Base-by-base conservation (phyloP, 2,888 invertebrate genomes). In the Ametastegia equiseti region DNA sequence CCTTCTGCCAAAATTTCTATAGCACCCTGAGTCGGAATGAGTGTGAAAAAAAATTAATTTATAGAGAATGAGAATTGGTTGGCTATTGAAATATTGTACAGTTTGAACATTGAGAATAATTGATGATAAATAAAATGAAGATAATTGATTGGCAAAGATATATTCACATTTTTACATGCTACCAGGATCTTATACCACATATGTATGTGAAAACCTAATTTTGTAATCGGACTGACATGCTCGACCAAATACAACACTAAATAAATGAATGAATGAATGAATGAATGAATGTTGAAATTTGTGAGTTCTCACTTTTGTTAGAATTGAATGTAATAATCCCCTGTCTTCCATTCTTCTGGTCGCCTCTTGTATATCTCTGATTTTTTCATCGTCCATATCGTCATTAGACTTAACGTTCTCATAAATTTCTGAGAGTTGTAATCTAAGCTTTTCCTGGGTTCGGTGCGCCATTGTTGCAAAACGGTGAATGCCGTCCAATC, bases 401-500 rank as follows among this genome's bases (percentile, higher is more conserved):
- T 87, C 86, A 69, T 85, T 86, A 81, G 73, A 27, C 78, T 82
- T 84, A 57, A 69, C 85, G 19, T 86, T 83, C 65, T 86, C 83
- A 71, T 87, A 84, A 80, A 87, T 86, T 47, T 83, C 84, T 78
- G 84, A 86, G 83, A 87, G 85, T 67, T 89, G 87, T 83, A 92
- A 90, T 84, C 90, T 92, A 86, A 95, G 92, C 86, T 93, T 93
- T 81, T 94, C 94, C 88, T 95, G 96, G 78, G 94, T 94, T 89
- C 93, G 93, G 82, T 93, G 92, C 67, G 95, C 95, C 92, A 94
- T 94, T 79, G 94, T 94, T 83, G 95, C 95, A 89, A 96, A 96
- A 81, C 94, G 93, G 90, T 95, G 95, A 80, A 95, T 94, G 71
- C 93, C 93, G 87, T 95, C 94, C 85, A 96, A 88, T 92, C 94